Evolutionary conservation across 2,888 invertebrate species (phyloP).

Genomic region (Ophion costatus): DNA sequence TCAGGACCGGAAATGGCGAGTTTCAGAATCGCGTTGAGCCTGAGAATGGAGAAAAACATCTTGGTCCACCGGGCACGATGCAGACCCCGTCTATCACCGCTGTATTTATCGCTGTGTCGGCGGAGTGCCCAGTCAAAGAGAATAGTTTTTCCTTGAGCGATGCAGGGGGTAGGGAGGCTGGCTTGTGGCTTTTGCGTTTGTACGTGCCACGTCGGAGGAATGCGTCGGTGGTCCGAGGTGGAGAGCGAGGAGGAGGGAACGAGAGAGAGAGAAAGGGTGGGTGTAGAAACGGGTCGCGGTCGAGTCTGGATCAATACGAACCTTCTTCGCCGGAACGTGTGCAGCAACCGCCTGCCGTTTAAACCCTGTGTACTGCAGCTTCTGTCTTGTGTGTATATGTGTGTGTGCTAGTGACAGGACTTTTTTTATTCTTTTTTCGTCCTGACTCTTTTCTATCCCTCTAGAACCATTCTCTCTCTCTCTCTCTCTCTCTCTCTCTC

Average conservation of each 20-base stretch:
- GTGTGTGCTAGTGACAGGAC: slow-evolving; percentile 17
- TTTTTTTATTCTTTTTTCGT: slow-evolving; percentile 27
- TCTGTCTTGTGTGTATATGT: slow-evolving; percentile 7
- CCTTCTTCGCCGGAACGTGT: slow-evolving; percentile 77
- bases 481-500: not conserved
- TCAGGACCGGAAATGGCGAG: not conserved
- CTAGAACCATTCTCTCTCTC: not conserved
- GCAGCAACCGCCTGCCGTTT: slow-evolving; percentile 61
- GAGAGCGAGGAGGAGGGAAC: not conserved
- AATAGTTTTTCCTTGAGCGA: slow-evolving; percentile 43
- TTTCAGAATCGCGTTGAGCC: not conserved
- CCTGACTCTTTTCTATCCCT: not conserved
- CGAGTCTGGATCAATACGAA: slow-evolving; percentile 81
- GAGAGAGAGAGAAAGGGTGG: slow-evolving; percentile 43
- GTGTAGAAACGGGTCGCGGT: slow-evolving; percentile 67
- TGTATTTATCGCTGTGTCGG: slow-evolving; percentile 43
- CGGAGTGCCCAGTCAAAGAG: slow-evolving; percentile 26
- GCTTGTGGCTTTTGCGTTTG: slow-evolving; percentile 11
- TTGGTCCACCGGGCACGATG: not conserved
- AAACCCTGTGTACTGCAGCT: slow-evolving; percentile 46
- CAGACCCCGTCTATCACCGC: slow-evolving; percentile 24
- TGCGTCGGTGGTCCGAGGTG: slow-evolving; percentile 53
- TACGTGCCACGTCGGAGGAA: slow-evolving; percentile 51
- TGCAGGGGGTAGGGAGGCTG: not conserved
- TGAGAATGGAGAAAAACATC: not conserved